A percentile compares a stretch with the other conserved stretches of the same genome.
Conservation (phyloP, 2,797 vertebrate species). For the Rousettus madagascariensis region DNA sequence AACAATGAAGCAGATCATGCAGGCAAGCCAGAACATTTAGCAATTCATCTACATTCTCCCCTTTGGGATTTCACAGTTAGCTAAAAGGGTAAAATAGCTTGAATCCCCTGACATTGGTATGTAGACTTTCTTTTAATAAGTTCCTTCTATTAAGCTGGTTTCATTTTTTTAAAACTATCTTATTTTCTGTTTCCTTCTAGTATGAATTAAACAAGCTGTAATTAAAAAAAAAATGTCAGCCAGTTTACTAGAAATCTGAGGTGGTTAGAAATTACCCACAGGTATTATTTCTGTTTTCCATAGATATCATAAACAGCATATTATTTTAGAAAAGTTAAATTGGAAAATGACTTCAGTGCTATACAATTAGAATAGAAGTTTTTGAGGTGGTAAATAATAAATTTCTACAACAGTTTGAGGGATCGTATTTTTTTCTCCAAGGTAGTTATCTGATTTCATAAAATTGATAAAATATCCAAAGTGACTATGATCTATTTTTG, state of each 20-base stretch:
- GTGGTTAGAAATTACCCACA: neutral
- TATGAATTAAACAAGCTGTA: neutral
- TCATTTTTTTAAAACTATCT: neutral
- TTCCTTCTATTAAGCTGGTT: neutral
- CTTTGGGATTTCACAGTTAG: neutral
- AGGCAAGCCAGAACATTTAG: neutral
- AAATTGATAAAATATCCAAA: neutral
- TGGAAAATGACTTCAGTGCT: neutral
- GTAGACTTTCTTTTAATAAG: neutral
- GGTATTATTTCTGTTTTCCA: neutral
- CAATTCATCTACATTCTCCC: neutral
- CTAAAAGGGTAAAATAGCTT: neutral
- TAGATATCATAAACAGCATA: neutral
- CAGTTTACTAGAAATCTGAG: constrained; percentile 8
- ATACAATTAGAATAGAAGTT: neutral
- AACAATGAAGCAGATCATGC: neutral
- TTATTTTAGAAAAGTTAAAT: neutral
- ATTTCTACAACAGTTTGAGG: neutral
- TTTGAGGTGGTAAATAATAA: neutral
- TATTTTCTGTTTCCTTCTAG: neutral
- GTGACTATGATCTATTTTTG: neutral
- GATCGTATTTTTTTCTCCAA: neutral
- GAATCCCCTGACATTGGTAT: neutral
- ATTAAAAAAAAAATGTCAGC: neutral
- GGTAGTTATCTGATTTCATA: neutral